Base-by-base conservation (phyloP, 2,797 vertebrate species). In the Craterocephalus amniculus region DNA sequence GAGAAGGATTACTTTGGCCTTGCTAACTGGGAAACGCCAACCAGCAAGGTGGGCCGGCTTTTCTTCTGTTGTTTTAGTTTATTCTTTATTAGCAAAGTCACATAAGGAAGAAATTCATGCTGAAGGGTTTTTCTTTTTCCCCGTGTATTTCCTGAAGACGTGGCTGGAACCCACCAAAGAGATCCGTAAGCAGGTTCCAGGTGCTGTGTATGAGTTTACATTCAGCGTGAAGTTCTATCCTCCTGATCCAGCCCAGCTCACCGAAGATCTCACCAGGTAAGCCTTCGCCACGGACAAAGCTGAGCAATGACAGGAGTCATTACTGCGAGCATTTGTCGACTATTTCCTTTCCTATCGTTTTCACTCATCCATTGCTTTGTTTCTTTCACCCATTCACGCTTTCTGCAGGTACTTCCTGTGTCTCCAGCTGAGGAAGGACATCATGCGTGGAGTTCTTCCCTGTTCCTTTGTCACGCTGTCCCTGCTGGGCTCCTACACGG, bases 201-300 rank as follows among this genome's bases (percentile, higher is more conserved):
- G 96, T 85, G 91, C 94, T n/a, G 93, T 94, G 65, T 96, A 96
- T 87, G 95, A 97, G 88, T 99, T 99, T 73, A 96, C 95, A 61
- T 99, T 99, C 90, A 96, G 88, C 36, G 96, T 98, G 58, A 99
- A 98, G 87, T 99, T 99, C 89, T 99, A 99, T 78, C 98, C 98
- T 0, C 96, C 97, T 4, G 97, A 99, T 81, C 98, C 97, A 48
- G 96, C 96, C 0, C 95, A 97, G 86, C 92, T 99, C 40, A 96
- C 95, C 1, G 98, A 99, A 88, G 98, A 99, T 89, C 97, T 99
- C 81, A 99, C 97, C 76, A 97, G 98, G 98, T 99, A 34, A 83
- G 10, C n/a, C 10, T 62, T 38, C 10, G 45, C 18, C 11, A 55
- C 34, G 14, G 67, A 52, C 14, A 31, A 4, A 26, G 22, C 51